Percentiles rank a stretch among this genome's conserved stretches.
phyloP scores from a whole-genome alignment of 2,113 vertebrate species.

The Alectura lathami region DNA sequence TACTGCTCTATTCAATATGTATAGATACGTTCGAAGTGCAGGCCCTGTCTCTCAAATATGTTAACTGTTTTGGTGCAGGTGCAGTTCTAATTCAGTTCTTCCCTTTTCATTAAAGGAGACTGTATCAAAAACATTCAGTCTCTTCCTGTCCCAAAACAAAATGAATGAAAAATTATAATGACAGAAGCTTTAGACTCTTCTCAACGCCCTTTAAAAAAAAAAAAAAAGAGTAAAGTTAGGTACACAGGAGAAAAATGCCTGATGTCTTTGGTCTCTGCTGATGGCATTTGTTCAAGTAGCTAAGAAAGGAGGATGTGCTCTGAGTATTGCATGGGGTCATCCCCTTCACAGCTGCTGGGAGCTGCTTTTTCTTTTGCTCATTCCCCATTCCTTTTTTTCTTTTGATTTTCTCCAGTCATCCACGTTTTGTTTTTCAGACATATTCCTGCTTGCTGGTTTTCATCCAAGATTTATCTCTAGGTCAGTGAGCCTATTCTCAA shows the following conservation, averaged over 20 bases:
- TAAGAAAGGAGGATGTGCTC: not conserved
- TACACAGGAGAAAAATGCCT: not conserved
- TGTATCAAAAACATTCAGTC: not conserved
- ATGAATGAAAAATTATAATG: not conserved
- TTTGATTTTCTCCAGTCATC: not conserved
- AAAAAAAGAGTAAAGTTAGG: no score
- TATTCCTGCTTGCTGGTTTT: not conserved
- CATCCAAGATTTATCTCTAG: constrained; percentile 17
- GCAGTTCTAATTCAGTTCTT: not conserved
- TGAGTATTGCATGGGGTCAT: not conserved
- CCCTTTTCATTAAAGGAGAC: not conserved
- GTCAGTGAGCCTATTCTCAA: not conserved
- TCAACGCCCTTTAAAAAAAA: no score
- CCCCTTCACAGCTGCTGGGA: not conserved
- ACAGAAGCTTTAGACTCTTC: not conserved
- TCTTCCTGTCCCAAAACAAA: not conserved
- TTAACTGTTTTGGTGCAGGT: not conserved
- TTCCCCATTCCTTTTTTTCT: not conserved
- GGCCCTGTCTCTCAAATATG: not conserved
- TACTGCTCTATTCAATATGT: not conserved
- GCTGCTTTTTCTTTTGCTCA: not conserved
- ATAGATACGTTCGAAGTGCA: not conserved
- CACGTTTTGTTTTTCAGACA: not conserved
- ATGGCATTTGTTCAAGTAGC: not conserved
- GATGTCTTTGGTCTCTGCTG: not conserved